Evolutionary conservation across 2,888 invertebrate genomes (phyloP).

Genomic region (Calameuta pallipes): DNA sequence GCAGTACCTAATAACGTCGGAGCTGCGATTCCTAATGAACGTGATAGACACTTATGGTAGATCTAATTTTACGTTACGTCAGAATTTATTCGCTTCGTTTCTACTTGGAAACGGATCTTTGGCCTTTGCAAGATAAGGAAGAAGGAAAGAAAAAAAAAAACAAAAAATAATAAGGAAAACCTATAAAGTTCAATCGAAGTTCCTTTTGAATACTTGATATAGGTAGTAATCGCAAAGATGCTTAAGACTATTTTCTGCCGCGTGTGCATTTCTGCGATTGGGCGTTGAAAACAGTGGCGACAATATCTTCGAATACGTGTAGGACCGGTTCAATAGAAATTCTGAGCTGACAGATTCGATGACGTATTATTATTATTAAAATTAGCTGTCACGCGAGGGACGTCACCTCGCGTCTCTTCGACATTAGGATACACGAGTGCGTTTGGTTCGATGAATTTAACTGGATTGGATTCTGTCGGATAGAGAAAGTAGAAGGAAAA

Average conservation of each 20-base stretch:
- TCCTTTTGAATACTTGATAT: slow-evolving; percentile 53
- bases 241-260: slow-evolving; percentile 53
- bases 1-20: slow-evolving; percentile 14
- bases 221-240: slow-evolving; percentile 45
- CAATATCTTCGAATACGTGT: slow-evolving; percentile 45
- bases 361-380: background rate
- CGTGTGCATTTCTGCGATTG: slow-evolving; percentile 44
- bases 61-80: slow-evolving; percentile 29
- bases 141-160: slow-evolving; percentile 24
- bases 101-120: slow-evolving; percentile 33
- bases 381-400: background rate
- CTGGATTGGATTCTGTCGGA: background rate
- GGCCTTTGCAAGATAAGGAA: slow-evolving; percentile 33
- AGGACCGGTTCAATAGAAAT: slow-evolving; percentile 26
- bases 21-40: slow-evolving; percentile 32
- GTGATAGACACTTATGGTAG: slow-evolving; percentile 28
- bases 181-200: slow-evolving; percentile 55
- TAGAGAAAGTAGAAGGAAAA: background rate
- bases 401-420: background rate
- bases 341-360: slow-evolving; percentile 14
- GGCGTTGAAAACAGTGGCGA: slow-evolving; percentile 39
- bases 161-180: slow-evolving; percentile 31
- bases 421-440: background rate
- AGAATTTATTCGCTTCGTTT: slow-evolving; percentile 33
- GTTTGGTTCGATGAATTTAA: background rate